Evolutionary conservation across 2,888 invertebrate species (phyloP), one percentile per base, ranked within the genome.

Genomic region (Rhagium mordax): DNA sequence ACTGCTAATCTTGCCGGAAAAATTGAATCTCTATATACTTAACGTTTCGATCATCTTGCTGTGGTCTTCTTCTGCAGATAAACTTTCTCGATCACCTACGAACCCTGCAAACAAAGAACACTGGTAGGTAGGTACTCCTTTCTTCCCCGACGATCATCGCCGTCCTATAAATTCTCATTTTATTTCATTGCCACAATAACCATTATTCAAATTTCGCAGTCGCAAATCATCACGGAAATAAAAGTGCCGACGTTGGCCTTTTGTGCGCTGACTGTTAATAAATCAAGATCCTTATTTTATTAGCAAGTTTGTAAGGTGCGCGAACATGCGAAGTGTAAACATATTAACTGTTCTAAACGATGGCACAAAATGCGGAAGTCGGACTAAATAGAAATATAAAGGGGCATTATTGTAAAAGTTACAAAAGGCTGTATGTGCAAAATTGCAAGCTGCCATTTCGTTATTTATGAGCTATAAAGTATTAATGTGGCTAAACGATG

Each of bases 261-360:
- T 65, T 65, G 64, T 65, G 20, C 20, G 8, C 33, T 13, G 27
- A 18, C 33, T 29, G 48, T 33, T 7, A 18, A 53, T 65, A 65
- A 65, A 65, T 53, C 53, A 48, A 49, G 15, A 49, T 15, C 49
- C 18, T 53, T 33, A 29, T 65, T 29, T 53, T 53, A 33, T 27
- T 33, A 53, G 65, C 53, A 20, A 15, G 65, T 71, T 65, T 59
- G 55, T 57, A 33, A 71, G 49, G 62, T 41, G 48, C 48, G 55
- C 33, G 71, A 62, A 71, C 47, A 57, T 55, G 65, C 65, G 57
- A 71, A 71, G 65, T 71, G 71, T 71, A 71, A 71, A 71, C 71
- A 71, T 29, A 65, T 71, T 71, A 71, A 65, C 57, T 33, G 62
- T 62, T 62, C 21, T 60, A 70, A 64, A 64, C 21, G 64, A 64